Conservation (phyloP, 2,888 invertebrate genomes). For the Hypercompe scribonia region DNA sequence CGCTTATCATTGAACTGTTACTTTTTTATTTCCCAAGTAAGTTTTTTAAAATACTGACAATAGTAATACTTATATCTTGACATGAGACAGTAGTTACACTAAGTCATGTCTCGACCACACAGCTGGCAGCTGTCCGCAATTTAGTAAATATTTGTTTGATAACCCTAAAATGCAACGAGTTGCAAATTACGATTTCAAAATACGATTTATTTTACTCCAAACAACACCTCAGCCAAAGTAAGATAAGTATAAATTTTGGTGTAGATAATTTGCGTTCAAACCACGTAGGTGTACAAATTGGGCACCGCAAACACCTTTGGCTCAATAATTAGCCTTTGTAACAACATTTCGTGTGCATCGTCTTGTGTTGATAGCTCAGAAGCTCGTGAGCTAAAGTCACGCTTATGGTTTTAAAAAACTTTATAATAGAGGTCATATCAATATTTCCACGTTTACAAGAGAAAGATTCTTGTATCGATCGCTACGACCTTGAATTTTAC, state of each 20-base stretch:
- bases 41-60: neutral
- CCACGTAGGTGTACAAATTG: slow-evolving; percentile 24
- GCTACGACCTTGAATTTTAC: neutral
- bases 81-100: neutral
- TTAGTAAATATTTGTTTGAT: slow-evolving; percentile 2
- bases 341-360: slow-evolving; percentile 10
- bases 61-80: neutral
- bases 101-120: neutral
- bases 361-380: slow-evolving; percentile 14
- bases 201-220: slow-evolving; percentile 33
- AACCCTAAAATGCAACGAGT: slow-evolving; percentile 23
- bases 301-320: slow-evolving; percentile 29
- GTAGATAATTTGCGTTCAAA: slow-evolving; percentile 33
- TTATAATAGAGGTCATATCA: neutral
- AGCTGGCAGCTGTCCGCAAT: neutral
- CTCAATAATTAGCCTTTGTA: slow-evolving; percentile 26
- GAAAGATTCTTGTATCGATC: neutral
- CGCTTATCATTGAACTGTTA: no score
- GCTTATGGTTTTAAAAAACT: slow-evolving; percentile 17
- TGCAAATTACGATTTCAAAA: slow-evolving; percentile 36
- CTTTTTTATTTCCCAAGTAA: no score
- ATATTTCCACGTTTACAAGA: neutral
- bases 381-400: slow-evolving; percentile 39
- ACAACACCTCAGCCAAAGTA: slow-evolving; percentile 31
- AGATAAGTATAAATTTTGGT: slow-evolving; percentile 41